Evolutionary conservation across 2,797 vertebrate genomes (phyloP), one percentile per base, ranked within the genome.

Genomic region (Scolopax rusticola): DNA sequence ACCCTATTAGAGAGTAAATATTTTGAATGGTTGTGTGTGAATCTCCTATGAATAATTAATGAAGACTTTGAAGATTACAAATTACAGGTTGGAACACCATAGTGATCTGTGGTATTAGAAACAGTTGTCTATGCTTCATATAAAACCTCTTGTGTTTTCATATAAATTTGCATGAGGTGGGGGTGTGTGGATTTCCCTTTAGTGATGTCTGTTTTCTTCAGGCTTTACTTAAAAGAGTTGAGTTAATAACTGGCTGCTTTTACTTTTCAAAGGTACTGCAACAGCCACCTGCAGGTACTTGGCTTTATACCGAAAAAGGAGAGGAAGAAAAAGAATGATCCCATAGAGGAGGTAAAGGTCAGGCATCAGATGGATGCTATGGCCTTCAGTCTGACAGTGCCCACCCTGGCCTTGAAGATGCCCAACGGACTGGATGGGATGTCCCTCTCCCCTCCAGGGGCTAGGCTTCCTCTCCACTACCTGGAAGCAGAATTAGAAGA

Each of bases 271-370:
- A 99, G 99, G 98, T 99, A 99, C 98, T 99, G 99, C 98, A 99
- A 99, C 98, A 99, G 99, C 98, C 99, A 99, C 95, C 98, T 99
- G 97, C 99, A 99, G 97, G 99, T 99, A 97, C 99, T 99, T 92
- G 99, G 99, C 95, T 99, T 99, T 97, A 99, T 99, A 98, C 99
- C 99, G 93, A 99, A 99, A 98, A 99, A 99, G 97, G 99, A 99
- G 97, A 99, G 99, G 93, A 99, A 99, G 99, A 99, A 99, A 99
- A 99, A 99, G 98, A 99, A 99, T 76, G 99, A 99, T 84, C 98
- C 98, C 84, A 96, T 99, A 98, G 99, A 99, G 87, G 99, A 99
- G 64, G 99, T 99, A 78, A 99, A 99, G 94, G 98, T 98, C 74
- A 98, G 99, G 96, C 98, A 99, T 97, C 99, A 99, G 96, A 98